A percentile compares a stretch with the other conserved stretches of the same genome.
Evolutionary conservation across 92 coral and sea anemone genomes (phyloP).

Genomic region (Phenganax marumi): DNA sequence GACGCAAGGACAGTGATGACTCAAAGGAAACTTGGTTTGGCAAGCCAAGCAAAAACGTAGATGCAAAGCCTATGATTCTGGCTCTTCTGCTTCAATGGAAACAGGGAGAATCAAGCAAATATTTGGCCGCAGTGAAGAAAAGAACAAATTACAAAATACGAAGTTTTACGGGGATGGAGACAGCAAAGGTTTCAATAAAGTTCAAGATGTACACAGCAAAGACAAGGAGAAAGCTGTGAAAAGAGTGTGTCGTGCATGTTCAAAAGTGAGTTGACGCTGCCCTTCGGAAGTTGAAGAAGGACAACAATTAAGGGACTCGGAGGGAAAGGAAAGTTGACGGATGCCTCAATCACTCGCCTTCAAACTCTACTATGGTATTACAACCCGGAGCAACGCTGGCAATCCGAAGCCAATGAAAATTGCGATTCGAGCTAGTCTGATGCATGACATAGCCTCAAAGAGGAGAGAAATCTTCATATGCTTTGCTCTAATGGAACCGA

Average conservation of each 20-base stretch:
- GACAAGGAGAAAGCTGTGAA: slow-evolving; percentile 26
- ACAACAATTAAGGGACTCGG: slow-evolving; percentile 39
- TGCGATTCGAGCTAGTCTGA: slow-evolving; percentile 38
- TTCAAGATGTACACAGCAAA: slow-evolving; percentile 1
- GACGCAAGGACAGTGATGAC: slow-evolving; percentile 3
- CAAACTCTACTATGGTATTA: slow-evolving; percentile 50
- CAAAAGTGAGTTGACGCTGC: slow-evolving; percentile 47
- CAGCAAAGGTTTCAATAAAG: slow-evolving; percentile 19
- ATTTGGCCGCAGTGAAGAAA: slow-evolving; percentile 13
- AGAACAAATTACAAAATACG: slow-evolving; percentile 8
- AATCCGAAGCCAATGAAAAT: slow-evolving; percentile 36
- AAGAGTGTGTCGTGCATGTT: slow-evolving; percentile 48
- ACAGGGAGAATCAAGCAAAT: slow-evolving; percentile 17
- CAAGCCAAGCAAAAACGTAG: slow-evolving; percentile 6
- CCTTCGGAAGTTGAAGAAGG: slow-evolving; percentile 40
- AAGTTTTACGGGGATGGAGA: slow-evolving; percentile 40
- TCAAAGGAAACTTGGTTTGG: slow-evolving; percentile 1
- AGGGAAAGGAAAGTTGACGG: slow-evolving; percentile 37
- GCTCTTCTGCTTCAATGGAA: slow-evolving; percentile 31
- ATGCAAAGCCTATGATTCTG: slow-evolving; percentile 21
- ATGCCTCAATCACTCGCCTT: slow-evolving; percentile 32
- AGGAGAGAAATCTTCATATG: slow-evolving; percentile 26
- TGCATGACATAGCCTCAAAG: slow-evolving; percentile 37
- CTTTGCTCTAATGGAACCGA: slow-evolving; percentile 28
- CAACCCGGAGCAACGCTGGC: slow-evolving; percentile 40